Percentiles rank a stretch among this genome's conserved stretches.
Evolutionary conservation across 1,140 invertebrate genomes (phyloP).

Genomic region (Brachionus asplanchnoidis): DNA sequence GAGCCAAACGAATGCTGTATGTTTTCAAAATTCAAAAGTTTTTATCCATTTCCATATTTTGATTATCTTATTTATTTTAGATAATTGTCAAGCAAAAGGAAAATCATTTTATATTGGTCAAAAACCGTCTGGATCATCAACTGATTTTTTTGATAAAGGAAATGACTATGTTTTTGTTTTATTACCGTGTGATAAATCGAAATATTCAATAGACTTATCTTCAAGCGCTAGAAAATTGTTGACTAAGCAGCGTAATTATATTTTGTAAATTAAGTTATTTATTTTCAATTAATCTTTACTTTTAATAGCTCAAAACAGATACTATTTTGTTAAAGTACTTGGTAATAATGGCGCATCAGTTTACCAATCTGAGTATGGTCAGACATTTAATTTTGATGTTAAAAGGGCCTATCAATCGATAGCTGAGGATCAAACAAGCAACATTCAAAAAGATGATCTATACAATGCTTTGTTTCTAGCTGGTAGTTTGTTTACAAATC

Average conservation of each 20-base stretch:
- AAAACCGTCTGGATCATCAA: background rate
- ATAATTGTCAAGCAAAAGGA: background rate
- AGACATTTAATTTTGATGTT: slow-evolving; percentile 30
- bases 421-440: background rate
- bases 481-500: slow-evolving; percentile 17
- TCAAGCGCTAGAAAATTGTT: background rate
- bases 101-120: background rate
- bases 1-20: slow-evolving; percentile 39
- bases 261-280: background rate
- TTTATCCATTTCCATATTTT: background rate
- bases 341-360: slow-evolving; percentile 26
- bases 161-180: slow-evolving; percentile 31
- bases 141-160: background rate
- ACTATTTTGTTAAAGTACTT: slow-evolving; percentile 26
- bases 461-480: slow-evolving; percentile 10
- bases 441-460: background rate
- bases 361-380: slow-evolving; percentile 9
- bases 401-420: slow-evolving; percentile 7
- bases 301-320: slow-evolving; percentile 12
- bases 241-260: background rate
- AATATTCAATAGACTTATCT: background rate
- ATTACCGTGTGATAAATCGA: slow-evolving; percentile 28
- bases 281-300: background rate
- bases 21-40: background rate
- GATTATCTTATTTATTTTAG: background rate